Evolutionary conservation across 2,888 invertebrate genomes (phyloP), one percentile per base, ranked within the genome.

Genomic region (Dicyrtoma fusca): DNA sequence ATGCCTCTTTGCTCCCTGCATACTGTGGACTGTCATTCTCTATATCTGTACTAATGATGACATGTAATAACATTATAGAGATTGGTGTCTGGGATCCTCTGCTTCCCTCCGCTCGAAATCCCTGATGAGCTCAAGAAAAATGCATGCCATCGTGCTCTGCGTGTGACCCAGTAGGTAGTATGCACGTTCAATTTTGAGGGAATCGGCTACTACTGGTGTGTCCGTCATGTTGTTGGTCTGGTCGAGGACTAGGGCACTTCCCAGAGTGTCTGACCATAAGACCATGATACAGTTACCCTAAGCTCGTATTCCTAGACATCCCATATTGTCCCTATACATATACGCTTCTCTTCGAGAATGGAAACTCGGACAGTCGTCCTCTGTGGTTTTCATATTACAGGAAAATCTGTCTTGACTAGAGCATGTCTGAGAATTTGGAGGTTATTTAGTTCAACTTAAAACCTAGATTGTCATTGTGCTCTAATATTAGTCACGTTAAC

Each of bases 121-220:
- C 34, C n/a, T 45, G 63, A 63, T 63, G 17, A 55, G 57, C 23
- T 23, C 10, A 57, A 25, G 25, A 44, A 44, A 68, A 68, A 34
- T 34, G 21, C 55, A 53, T 42, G 55, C 55, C 34, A 72, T 75
- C 74, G 71, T 75, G 77, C 74, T 74, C 74, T 70, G 74, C 75
- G 77, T 75, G 75, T 74, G 75, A 76, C 76, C 75, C 72, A 70
- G 13, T 64, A 25, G 26, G 42, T 44, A 19, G 21, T 19, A 59
- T 59, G 34, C 34, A 34, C 34, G 34, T 34, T 34, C 34, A 34
- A 5, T 34, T 34, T 34, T 34, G 34, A 34, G 34, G 3, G 34
- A 34, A 8, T 34, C 4, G 8, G 34, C 34, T 3, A 34, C n/a
- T n/a, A n/a, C n/a, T n/a, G n/a, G 34, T 34, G 34, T 5, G 34